Conservation (phyloP, 2,888 invertebrate genomes). For the Metalampra italica region DNA sequence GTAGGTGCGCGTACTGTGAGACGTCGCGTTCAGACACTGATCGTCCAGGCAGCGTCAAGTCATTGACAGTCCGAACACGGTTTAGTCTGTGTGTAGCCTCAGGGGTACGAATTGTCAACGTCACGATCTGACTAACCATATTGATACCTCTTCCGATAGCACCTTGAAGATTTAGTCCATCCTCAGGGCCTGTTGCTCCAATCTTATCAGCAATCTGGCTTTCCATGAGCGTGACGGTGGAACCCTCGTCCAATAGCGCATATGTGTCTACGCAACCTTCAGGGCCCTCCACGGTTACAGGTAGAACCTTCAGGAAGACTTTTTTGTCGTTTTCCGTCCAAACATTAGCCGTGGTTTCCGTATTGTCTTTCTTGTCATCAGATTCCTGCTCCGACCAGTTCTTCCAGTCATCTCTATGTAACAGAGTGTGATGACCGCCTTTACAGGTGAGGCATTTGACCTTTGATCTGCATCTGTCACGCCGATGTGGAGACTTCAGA, state of each 20-base stretch:
- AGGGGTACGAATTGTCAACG: background rate
- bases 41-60: too few relatives aligned
- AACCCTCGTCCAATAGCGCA: background rate
- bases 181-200: background rate
- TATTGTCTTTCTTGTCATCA: too few relatives aligned
- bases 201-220: background rate
- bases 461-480: too few relatives aligned
- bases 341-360: too few relatives aligned
- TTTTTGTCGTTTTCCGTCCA: too few relatives aligned
- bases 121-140: background rate
- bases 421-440: background rate
- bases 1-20: too few relatives aligned
- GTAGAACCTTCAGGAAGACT: background rate
- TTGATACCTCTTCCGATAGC: background rate
- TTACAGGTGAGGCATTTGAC: background rate
- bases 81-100: background rate
- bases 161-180: background rate
- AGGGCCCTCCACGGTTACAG: background rate
- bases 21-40: too few relatives aligned
- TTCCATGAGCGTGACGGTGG: background rate
- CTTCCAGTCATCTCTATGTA: too few relatives aligned
- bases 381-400: too few relatives aligned
- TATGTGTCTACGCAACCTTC: background rate
- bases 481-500: too few relatives aligned
- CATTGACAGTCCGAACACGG: background rate